A percentile compares a stretch with the other conserved stretches of the same genome.
Conservation (phyloP, 2,113 vertebrate species). For the Chlorocebus sabaeus region DNA sequence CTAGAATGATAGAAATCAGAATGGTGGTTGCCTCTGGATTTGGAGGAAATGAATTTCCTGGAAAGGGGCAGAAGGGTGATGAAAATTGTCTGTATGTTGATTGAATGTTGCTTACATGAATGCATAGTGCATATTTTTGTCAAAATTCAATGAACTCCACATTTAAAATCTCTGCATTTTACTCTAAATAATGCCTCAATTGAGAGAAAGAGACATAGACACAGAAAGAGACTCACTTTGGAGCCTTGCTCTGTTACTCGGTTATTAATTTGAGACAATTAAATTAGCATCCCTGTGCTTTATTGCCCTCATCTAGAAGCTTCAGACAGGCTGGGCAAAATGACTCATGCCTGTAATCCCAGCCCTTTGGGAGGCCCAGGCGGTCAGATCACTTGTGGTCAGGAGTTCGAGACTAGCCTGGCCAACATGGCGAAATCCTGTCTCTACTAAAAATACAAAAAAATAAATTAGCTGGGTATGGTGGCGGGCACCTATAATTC, state of each 20-base stretch:
- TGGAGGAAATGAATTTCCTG: background rate
- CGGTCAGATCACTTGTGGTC: too few species aligned
- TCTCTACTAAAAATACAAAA: too few species aligned
- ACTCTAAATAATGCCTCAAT: background rate
- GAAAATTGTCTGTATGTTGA: background rate
- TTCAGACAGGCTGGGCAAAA: too few species aligned
- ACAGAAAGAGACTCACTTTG: background rate
- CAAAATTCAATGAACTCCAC: background rate
- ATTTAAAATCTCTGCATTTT: background rate
- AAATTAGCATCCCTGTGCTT: background rate
- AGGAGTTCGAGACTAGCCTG: too few species aligned
- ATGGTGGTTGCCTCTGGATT: background rate
- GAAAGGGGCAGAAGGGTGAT: background rate
- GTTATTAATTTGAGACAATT: background rate
- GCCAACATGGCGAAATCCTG: too few species aligned
- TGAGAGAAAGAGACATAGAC: background rate
- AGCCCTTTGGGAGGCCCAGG: too few species aligned
- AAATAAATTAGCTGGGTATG: too few species aligned
- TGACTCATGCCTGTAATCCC: too few species aligned
- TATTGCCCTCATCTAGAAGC: background rate
- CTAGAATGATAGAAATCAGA: background rate
- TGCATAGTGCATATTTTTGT: background rate
- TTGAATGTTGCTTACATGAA: background rate
- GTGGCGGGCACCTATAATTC: too few species aligned
- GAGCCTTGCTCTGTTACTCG: background rate